These are phyloP conservation scores for Acanthosepion pharaonis DNA, from an alignment of 2,888 invertebrate genomes.

Conservation along the genomic window DNA sequence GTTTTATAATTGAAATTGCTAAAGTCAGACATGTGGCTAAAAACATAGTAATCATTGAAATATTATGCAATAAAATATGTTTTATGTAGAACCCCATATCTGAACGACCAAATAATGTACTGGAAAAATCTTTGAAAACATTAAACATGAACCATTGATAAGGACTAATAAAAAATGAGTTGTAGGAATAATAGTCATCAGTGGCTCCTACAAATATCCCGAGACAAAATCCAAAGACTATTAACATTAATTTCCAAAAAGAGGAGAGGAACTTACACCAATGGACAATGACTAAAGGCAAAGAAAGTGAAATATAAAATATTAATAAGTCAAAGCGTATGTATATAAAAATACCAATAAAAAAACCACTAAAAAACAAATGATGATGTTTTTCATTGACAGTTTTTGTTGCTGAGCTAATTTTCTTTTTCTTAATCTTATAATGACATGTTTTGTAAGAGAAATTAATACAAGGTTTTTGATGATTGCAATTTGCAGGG, in stretches of 20 bases:
- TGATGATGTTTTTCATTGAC: background rate
- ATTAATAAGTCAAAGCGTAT: conserved; percentile 60
- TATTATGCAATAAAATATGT: conserved; percentile 51
- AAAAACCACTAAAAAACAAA: conserved; percentile 50
- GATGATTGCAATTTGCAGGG: background rate
- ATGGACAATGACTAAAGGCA: conserved; percentile 48
- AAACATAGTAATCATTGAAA: conserved; percentile 46
- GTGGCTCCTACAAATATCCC: conserved; percentile 59
- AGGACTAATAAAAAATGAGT: conserved; percentile 61
- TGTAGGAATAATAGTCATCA: conserved; percentile 62
- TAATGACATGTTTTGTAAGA: background rate
- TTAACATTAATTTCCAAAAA: background rate
- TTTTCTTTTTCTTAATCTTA: background rate
- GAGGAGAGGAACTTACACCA: conserved; percentile 23
- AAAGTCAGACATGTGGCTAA: background rate
- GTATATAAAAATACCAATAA: conserved; percentile 57
- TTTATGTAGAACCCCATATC: conserved; percentile 51
- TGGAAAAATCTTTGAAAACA: conserved; percentile 55
- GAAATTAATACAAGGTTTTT: background rate
- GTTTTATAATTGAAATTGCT: background rate
- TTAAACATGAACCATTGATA: conserved; percentile 68
- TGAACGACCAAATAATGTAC: conserved; percentile 56
- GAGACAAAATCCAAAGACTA: conserved; percentile 52
- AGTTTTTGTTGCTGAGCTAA: background rate
- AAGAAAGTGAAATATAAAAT: conserved; percentile 49